These are phyloP conservation scores for Micrasema longulum DNA, from an alignment of 1,140 invertebrate species.

Conservation along the genomic window DNA sequence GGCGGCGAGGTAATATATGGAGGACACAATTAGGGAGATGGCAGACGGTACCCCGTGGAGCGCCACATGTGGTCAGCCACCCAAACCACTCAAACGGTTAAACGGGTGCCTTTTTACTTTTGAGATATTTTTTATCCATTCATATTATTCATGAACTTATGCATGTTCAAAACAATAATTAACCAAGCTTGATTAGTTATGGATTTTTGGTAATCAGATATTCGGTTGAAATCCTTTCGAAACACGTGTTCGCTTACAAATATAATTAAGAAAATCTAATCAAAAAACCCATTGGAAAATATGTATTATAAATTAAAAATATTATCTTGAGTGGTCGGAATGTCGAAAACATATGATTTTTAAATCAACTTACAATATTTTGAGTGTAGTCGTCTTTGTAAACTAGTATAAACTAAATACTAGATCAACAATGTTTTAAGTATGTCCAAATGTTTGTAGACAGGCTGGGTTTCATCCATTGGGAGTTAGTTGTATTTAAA, in stretches of 20 bases:
- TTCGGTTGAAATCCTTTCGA: not conserved
- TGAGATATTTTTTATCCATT: not conserved
- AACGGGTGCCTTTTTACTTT: slow-evolving; percentile 22
- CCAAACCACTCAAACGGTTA: slow-evolving; percentile 20
- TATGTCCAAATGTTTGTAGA: too few relatives aligned
- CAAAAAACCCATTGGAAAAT: not conserved
- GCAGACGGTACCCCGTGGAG: slow-evolving; percentile 44
- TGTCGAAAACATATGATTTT: too few relatives aligned
- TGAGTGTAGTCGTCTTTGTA: too few relatives aligned
- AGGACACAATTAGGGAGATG: slow-evolving; percentile 52
- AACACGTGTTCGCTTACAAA: not conserved
- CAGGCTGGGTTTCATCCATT: too few relatives aligned
- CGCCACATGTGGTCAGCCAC: slow-evolving; percentile 18
- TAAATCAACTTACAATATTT: too few relatives aligned
- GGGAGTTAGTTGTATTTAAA: too few relatives aligned
- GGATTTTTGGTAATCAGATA: not conserved
- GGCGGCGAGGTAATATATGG: slow-evolving; percentile 47
- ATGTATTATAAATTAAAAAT: too few relatives aligned
- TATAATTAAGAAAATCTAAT: not conserved
- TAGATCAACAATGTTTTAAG: too few relatives aligned
- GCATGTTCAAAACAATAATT: not conserved
- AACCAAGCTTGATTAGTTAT: not conserved
- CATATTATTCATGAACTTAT: not conserved
- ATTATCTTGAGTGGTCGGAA: too few relatives aligned
- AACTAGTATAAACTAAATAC: too few relatives aligned